Percentiles rank a stretch among this genome's conserved stretches.
phyloP scores from a whole-genome alignment of 2,113 vertebrate genomes.

The Myotis brandtii region DNA sequence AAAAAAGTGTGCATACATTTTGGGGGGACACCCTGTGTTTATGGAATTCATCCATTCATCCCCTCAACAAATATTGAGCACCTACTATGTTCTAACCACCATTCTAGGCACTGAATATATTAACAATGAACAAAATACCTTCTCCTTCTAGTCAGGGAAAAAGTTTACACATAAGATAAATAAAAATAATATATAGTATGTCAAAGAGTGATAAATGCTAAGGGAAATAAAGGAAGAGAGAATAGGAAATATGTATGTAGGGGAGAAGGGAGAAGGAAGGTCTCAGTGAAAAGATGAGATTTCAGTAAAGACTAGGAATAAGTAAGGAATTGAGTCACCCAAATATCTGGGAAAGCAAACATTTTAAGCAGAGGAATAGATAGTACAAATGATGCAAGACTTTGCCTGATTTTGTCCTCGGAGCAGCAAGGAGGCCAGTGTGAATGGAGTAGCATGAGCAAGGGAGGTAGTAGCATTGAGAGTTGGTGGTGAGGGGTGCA shows the following conservation, averaged over 20 bases:
- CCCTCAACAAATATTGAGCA: neutral
- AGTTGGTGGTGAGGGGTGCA: neutral
- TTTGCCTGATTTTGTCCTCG: neutral
- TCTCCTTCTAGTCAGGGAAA: neutral
- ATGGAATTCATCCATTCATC: neutral
- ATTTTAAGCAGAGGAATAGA: neutral
- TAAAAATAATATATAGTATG: neutral
- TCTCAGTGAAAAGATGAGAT: neutral
- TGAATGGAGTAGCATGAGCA: too few species aligned
- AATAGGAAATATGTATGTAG: neutral
- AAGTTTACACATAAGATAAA: neutral
- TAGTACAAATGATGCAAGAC: neutral
- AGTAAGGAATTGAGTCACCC: neutral
- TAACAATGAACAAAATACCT: neutral
- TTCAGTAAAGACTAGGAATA: slow-evolving; percentile 3
- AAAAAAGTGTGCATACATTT: too few species aligned
- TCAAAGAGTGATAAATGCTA: neutral
- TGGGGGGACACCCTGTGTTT: neutral
- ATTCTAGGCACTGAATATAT: neutral
- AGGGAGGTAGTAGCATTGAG: neutral
- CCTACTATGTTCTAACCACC: neutral
- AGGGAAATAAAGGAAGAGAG: neutral
- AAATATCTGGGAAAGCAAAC: neutral
- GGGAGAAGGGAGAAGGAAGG: neutral
- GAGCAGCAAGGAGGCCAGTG: neutral